Evolutionary conservation across 1,140 invertebrate genomes (phyloP), one percentile per base, ranked within the genome.

Genomic region (Papilio machaon): DNA sequence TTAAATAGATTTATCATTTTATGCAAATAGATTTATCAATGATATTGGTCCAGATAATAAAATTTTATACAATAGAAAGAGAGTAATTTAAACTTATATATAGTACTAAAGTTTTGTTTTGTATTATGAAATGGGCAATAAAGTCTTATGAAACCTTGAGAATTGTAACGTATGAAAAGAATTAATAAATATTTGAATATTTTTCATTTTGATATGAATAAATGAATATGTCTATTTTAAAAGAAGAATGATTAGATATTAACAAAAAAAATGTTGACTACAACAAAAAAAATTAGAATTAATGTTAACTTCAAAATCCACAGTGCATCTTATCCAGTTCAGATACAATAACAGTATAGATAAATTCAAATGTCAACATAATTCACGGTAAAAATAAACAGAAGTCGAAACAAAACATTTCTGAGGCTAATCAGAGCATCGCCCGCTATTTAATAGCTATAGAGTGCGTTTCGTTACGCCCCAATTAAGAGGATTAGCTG

Each of bases 401-500:
- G 8, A 74, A 74, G 73, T 74, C 73, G 74, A 52, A 76, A 76
- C 19, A 76, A 76, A 76, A 76, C 74, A 76, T 76, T 76, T 76
- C 47, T 52, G 0, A 13, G 47, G 74, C 23, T 76, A 76, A 75
- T 75, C 46, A 75, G 73, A 75, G 73, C 73, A 75, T 75, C 46
- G 46, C 46, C 46, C 38, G 73, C 46, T 75, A 8, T 75, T 75
- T 74, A 74, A 74, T 74, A 76, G 17, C 19, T 19, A 76, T 17
- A 76, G n/a, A 76, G 19, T 76, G 46, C 64, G 64, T 52, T 76
- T 47, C 47, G 74, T 76, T 76, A 76, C 74, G 74, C 74, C 74
- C 74, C 74, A 76, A 76, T 76, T 76, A 76, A 76, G 74, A 52
- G 43, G 74, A 76, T 76, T 76, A 76, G 74, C 74, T 76, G 46